Conservation (phyloP, 2,113 vertebrate genomes). For the Uria aalge region DNA sequence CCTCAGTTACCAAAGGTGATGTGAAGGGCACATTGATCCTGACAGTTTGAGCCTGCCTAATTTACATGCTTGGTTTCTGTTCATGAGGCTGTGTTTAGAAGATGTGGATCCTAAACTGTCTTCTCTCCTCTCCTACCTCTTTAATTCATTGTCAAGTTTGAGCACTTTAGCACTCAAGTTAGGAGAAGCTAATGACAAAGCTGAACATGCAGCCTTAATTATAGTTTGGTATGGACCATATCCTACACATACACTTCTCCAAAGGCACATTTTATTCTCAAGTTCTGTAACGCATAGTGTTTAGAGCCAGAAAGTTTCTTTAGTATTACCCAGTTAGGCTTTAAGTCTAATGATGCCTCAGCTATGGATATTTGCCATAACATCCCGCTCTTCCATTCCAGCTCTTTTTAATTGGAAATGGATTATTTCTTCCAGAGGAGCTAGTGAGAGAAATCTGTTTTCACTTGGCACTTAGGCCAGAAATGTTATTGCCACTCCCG, state of each 20-base stretch:
- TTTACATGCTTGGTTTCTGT: background rate
- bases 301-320: background rate
- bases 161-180: background rate
- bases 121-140: background rate
- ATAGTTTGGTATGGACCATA: background rate
- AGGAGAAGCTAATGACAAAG: background rate
- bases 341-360: background rate
- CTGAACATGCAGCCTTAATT: background rate
- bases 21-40: background rate
- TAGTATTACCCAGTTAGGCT: background rate
- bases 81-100: background rate
- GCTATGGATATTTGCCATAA: background rate
- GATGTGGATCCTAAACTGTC: background rate
- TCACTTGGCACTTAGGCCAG: background rate
- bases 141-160: background rate
- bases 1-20: background rate
- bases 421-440: slow-evolving; percentile 13
- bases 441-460: background rate
- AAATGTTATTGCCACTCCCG: background rate
- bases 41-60: background rate
- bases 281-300: background rate
- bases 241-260: background rate
- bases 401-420: background rate
- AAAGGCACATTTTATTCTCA: background rate
- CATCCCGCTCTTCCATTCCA: background rate